Evolutionary conservation across 1,140 invertebrate genomes (phyloP).

Genomic region (Aphaenogaster floridana): DNA sequence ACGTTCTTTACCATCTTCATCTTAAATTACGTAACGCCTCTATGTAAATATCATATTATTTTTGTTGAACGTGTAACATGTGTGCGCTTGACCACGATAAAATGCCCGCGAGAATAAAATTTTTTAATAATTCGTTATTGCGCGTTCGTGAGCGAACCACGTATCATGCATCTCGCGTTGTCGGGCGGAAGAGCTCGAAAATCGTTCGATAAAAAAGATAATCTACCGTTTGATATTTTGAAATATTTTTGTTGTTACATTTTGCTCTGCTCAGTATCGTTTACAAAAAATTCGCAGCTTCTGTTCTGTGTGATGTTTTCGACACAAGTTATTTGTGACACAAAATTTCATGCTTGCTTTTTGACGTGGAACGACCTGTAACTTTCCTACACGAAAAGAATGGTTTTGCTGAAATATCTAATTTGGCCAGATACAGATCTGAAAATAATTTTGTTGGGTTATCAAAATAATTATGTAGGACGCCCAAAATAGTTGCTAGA

Average conservation of each 20-base stretch:
- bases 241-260: not conserved
- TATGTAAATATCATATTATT: constrained; percentile 3
- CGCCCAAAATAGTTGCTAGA: too few relatives aligned
- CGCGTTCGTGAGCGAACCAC: not conserved
- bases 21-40: not conserved
- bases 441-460: too few relatives aligned
- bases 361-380: constrained; percentile 18
- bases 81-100: not conserved
- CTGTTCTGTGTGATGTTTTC: not conserved
- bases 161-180: not conserved
- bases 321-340: constrained; percentile 13
- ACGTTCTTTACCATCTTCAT: not conserved
- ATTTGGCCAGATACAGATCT: too few relatives aligned
- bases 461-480: too few relatives aligned
- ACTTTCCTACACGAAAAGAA: not conserved
- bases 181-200: not conserved
- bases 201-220: not conserved
- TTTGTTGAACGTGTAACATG: not conserved
- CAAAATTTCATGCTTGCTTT: constrained; percentile 11
- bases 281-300: constrained; percentile 1
- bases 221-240: constrained; percentile 14
- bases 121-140: not conserved
- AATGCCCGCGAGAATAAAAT: not conserved
- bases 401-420: too few relatives aligned
- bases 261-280: not conserved